A percentile compares a stretch with the other conserved stretches of the same genome.
phyloP scores from a whole-genome alignment of 2,797 vertebrate genomes.

The Aplochiton taeniatus region DNA sequence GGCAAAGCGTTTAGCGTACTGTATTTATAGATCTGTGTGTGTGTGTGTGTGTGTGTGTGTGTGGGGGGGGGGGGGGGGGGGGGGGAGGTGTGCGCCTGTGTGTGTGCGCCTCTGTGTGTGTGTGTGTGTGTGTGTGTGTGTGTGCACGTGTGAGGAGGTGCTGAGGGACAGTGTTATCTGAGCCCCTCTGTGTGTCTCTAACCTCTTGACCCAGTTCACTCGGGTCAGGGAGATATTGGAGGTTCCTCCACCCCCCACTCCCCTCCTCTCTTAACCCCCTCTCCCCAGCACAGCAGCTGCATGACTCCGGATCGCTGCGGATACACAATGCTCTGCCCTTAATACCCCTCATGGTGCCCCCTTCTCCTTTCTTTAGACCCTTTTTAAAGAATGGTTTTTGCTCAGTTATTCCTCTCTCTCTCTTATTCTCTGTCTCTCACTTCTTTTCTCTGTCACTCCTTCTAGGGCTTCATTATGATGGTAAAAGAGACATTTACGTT shows the following conservation, averaged over 20 bases:
- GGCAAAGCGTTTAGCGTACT: conserved; percentile 37
- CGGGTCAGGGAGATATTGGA: conserved; percentile 46
- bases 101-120: conserved; percentile 9
- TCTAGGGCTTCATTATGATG: too few relatives aligned
- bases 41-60: conserved; percentile 27
- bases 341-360: neutral
- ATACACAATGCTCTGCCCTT: conserved; percentile 41
- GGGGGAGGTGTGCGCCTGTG: neutral
- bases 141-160: conserved; percentile 49
- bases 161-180: conserved; percentile 56
- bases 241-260: conserved; percentile 2
- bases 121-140: conserved; percentile 24
- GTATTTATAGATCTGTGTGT: conserved; percentile 64
- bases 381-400: too few relatives aligned
- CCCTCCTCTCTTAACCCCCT: neutral
- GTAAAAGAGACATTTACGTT: too few relatives aligned
- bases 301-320: conserved; percentile 11
- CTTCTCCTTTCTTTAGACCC: neutral
- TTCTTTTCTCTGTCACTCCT: neutral
- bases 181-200: conserved; percentile 62
- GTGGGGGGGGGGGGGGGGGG: conserved; percentile 27
- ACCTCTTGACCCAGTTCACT: conserved; percentile 74
- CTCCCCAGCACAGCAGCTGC: conserved; percentile 47
- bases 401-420: neutral
- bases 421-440: conserved; percentile 5